Evolutionary conservation across 2,888 invertebrate species (phyloP), one percentile per base, ranked within the genome.

Genomic region (Psylliodes chrysocephalus): DNA sequence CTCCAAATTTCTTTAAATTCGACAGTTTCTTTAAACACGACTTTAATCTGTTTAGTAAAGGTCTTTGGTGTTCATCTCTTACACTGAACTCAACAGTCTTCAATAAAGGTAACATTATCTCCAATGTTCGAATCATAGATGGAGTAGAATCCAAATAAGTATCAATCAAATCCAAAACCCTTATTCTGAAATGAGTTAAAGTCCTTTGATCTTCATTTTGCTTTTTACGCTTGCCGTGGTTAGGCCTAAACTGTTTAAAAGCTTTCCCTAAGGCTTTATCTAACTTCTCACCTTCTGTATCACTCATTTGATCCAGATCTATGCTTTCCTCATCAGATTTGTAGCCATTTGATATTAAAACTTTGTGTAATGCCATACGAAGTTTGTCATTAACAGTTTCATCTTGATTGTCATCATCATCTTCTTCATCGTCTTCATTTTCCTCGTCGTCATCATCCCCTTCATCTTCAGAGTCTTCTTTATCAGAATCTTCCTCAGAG

Each of bases 91-190:
- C 91, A 1, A 92, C 79, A 72, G 89, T 86, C 69, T 89, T 86
- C 46, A 89, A 87, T 1, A 92, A 80, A 0, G 91, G 89, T 5
- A 89, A 82, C 73, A 92, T 87, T 82, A 92, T 89, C 71, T 90
- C 89, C 42, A 92, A 81, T 60, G 88, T 86, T 19, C 90, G 82
- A 35, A 88, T 85, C 87, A 92, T 87, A 0, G 89, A 85, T 0
- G 91, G 91, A 52, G 86, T 87, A 17, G 89, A 88, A 71, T 91
- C 89, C 33, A 92, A 78, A 77, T 91, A 92, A 69, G 89, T 89
- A 72, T 91, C 90, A 12, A 92, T 83, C 49, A 93, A 82, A 83
- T 92, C 92, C 33, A 92, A 83, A n/a, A 89, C 91, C 67, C 91
- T 85, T 33, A 90, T 87, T 67, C 91, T 85, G 73, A 92, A 92